Base-by-base conservation (phyloP, 1,140 invertebrate genomes). In the Listronotus bonariensis region DNA sequence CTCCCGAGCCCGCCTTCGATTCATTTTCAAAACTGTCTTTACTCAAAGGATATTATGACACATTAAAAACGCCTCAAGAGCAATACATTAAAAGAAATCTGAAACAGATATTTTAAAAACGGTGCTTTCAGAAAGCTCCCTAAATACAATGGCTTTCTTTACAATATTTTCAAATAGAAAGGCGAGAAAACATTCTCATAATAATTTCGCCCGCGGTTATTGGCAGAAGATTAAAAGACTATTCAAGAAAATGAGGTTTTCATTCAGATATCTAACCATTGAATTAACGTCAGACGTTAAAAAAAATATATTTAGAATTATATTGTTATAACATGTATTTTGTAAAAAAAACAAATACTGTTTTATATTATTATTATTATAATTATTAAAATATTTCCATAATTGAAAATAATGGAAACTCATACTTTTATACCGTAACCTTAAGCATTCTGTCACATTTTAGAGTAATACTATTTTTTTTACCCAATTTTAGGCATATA, bases 1-100 rank as follows among this genome's bases (percentile, higher is more conserved):
- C 20, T 5, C 20, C 2, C 5, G 2, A 26, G 20, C 20, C 1
- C 20, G 20, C 20, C 20, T 3, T 26, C 1, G 20, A 26, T 26
- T 26, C 5, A 3, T 26, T 26, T 26, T 26, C 1, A 26, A 5
- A 26, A 26, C 3, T 36, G 34, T 36, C 48, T 10, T 20, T 31
- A 20, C 18, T 36, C 18, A 58, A 60, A 51, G 57, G 26, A 60
- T 60, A 60, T 60, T 60, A 60, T 60, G 57, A 60, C 57, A 60
- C 57, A 60, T 60, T 60, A 60, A 60, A 60, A 60, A 60, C 57
- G 57, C 57, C 57, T 45, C n/a, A 46, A 60, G 57, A 51, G 57
- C 57, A 51, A 60, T 60, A 57, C 45, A 60, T 48, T 59, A 59
- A 59, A 59, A 51, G 57, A 60, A 60, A 60, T 51, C 42, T 58